Evolutionary conservation across 2,113 vertebrate species (phyloP), one percentile per base, ranked within the genome.

Genomic region (Pyxicephalus adspersus): DNA sequence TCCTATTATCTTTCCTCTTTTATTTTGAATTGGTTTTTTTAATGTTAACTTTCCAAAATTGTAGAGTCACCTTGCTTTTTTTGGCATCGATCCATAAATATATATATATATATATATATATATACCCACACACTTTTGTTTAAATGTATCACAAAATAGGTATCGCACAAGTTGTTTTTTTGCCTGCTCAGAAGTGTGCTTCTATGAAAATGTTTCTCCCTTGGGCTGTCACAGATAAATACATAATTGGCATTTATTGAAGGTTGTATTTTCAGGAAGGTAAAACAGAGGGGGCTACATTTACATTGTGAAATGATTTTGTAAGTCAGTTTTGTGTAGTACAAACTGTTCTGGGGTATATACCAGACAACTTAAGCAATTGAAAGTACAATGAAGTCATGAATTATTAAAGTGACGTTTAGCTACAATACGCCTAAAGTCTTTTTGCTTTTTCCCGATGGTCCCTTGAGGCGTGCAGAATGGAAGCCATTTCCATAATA

Each of bases 391-490:
- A 80, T 45, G 61, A 83, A 86, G 85, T 83, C 63, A 87, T 80
- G 84, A 89, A 87, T 89, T 89, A 90, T 84, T 87, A 77, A 90
- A 50, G 13, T 68, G 77, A 51, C 76, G 26, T 79, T 73, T 83
- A 80, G 45, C 34, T 85, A 86, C 87, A 81, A 25, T 52, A 86
- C 13, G 83, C 82, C 82, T 61, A 0, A 52, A 83, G 78, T 86
- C 54, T 81, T 80, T 79, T 83, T 84, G 80, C 81, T 84, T 87
- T 89, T 79, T 84, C 61, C 28, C 86, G 74, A 54, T 17, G 0
- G 79, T 87, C 89, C 89, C 86, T 9, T 3, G 0, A 77, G 70
- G 88, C 61, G 72, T 4, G 2, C 77, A 84, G 63, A 80, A 57
- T 84, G 51, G 85, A 73, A 88, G 86, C 81, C 72, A 74, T 54